Base-by-base conservation (phyloP, 2,113 vertebrate genomes). In the Lagenorhynchus albirostris region DNA sequence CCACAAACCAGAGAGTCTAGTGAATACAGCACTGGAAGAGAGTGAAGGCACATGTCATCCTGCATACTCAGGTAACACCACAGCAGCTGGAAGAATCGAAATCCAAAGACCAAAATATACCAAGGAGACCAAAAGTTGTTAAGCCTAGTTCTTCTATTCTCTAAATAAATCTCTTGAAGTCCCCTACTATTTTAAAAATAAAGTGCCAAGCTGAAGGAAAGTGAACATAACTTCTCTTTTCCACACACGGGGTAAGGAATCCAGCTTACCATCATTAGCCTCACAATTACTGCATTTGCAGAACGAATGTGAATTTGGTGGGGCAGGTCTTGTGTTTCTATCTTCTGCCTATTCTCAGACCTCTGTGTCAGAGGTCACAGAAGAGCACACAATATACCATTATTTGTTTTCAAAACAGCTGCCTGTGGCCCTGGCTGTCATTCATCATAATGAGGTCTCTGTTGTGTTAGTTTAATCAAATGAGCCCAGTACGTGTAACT, bases 291-390 rank as follows among this genome's bases (percentile, higher is more conserved):
- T 29, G 3, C 38, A 23, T 26, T 53, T 91, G 10, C 20, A 73
- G 88, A 77, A 77, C 10, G 74, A 70, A 86, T 79, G 62, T 50
- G 68, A 77, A 79, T 81, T 14, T 73, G 36, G 85, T 15, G 63
- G 33, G 62, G 25, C 44, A 70, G 62, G 2, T 91, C 82, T 60
- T 65, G 0, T 36, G 71, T 74, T 80, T 95, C 92, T 50, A 3
- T 88, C 95, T 74, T 38, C 90, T 65, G 33, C 60, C 41, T 65
- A 47, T 67, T 73, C 83, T 96, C 60, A n/a, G 50, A 50, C 53
- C 83, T 68, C 82, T 62, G 31, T 47, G 74, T 80, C 86, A 93
- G 38, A 84, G 63, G 47, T 96, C 95, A 96, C 31, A 50, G 83
- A 70, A 89, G 41, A 85, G 29, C 73, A 91, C 18, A 14, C 1